These are phyloP conservation scores for Lordiphosa fenestrarum DNA, from an alignment of 2,888 invertebrate genomes.

Conservation along the genomic window DNA sequence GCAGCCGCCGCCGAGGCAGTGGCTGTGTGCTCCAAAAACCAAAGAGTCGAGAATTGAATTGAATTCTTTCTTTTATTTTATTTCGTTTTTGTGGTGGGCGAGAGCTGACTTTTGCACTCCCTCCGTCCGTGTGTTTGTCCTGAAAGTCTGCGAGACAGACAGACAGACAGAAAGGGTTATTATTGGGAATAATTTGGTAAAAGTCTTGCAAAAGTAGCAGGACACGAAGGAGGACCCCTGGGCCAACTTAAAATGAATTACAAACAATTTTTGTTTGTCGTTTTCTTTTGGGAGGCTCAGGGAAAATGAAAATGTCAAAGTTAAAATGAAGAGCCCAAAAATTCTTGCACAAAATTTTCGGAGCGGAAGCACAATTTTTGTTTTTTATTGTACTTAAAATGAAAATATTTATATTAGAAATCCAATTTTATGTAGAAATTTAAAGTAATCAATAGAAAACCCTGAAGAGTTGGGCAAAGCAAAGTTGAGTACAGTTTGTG, in stretches of 20 bases:
- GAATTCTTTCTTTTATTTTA: slow-evolving; percentile 32
- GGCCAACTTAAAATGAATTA: slow-evolving; percentile 68
- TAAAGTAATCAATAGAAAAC: no score
- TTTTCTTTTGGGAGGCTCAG: slow-evolving; percentile 17
- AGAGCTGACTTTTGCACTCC: slow-evolving; percentile 36
- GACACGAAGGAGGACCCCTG: slow-evolving; percentile 27
- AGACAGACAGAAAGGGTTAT: slow-evolving; percentile 44
- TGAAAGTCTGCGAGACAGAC: slow-evolving; percentile 31
- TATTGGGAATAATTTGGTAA: slow-evolving; percentile 32
- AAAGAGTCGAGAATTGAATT: slow-evolving; percentile 54
- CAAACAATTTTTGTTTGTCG: slow-evolving; percentile 64
- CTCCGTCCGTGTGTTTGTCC: slow-evolving; percentile 8
- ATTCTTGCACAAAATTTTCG: slow-evolving; percentile 2
- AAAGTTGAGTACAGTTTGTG: no score
- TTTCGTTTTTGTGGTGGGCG: slow-evolving; percentile 26
- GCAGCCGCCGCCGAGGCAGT: neutral
- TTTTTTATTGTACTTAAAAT: slow-evolving; percentile 2
- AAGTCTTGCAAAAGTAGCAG: neutral
- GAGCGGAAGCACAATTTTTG: slow-evolving; percentile 1
- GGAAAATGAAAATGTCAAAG: slow-evolving; percentile 43
- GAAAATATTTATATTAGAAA: no score
- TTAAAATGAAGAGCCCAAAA: slow-evolving; percentile 23
- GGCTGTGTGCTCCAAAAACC: slow-evolving; percentile 14
- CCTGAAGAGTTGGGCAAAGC: no score
- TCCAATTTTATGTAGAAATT: no score